Percentiles rank a stretch among this genome's conserved stretches.
Evolutionary conservation across 1,140 invertebrate species (phyloP).

Genomic region (Drosophila orena): DNA sequence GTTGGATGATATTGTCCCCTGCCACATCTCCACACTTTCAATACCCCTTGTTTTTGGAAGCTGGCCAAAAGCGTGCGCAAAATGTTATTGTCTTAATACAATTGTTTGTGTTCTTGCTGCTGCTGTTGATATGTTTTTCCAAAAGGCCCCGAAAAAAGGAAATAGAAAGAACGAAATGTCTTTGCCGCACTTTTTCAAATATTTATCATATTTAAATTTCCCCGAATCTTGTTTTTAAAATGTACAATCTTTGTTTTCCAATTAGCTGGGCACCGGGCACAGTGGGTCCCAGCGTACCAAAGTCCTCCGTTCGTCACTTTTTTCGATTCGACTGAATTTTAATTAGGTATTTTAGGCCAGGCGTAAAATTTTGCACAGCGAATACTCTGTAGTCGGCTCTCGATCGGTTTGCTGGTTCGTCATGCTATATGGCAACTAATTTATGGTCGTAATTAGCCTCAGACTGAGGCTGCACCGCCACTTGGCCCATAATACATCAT

Average conservation of each 20-base stretch:
- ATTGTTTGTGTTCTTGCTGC: conserved; percentile 33
- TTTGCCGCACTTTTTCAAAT: conserved; percentile 35
- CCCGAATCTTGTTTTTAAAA: conserved; percentile 18
- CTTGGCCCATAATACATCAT: conserved; percentile 63
- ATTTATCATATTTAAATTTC: conserved; percentile 55
- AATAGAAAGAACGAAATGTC: conserved; percentile 29
- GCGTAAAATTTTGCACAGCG: conserved; percentile 54
- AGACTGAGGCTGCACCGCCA: conserved; percentile 36
- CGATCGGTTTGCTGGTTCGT: conserved; percentile 48
- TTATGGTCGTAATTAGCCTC: conserved; percentile 75
- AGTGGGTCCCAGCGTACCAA: conserved; percentile 20
- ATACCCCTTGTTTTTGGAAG: conserved; percentile 48
- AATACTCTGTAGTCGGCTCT: conserved; percentile 20
- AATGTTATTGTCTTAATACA: conserved; percentile 66
- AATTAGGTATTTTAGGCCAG: conserved; percentile 52
- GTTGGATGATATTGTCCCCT: conserved; percentile 32
- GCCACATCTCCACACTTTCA: conserved; percentile 5
- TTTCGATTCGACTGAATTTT: conserved; percentile 27
- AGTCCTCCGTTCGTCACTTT: conserved; percentile 30
- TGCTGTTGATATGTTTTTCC: conserved; percentile 65
- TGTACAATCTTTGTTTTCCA: conserved; percentile 41
- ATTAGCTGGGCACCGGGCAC: conserved; percentile 54
- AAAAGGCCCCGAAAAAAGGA: conserved; percentile 45
- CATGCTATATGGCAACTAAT: conserved; percentile 68
- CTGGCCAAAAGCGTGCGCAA: conserved; percentile 78